Conservation (phyloP, 2,888 invertebrate genomes). For the Ormyrus pomaceus region DNA sequence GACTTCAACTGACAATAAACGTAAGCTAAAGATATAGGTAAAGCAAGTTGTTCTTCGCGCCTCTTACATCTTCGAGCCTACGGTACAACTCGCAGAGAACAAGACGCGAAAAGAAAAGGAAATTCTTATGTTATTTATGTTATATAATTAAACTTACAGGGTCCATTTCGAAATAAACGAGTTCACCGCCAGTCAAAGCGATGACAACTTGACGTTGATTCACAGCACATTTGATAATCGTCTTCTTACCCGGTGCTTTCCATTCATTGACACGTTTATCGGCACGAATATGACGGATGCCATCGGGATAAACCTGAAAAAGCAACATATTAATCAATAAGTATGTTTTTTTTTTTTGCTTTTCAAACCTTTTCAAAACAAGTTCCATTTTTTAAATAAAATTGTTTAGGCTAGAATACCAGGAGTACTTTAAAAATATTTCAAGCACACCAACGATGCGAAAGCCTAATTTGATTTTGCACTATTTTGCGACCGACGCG, state of each 20-base stretch:
- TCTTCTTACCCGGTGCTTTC: slow-evolving; percentile 98
- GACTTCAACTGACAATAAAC: slow-evolving; percentile 41
- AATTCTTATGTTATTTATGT: slow-evolving; percentile 14
- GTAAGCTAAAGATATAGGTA: slow-evolving; percentile 40
- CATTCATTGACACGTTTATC: slow-evolving; percentile 99
- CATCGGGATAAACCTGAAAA: slow-evolving; percentile 95
- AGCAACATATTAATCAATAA: slow-evolving; percentile 16
- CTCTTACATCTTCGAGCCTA: slow-evolving; percentile 68
- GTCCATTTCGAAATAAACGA: slow-evolving; percentile 99
- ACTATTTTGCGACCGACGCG: slow-evolving; percentile 73
- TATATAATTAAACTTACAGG: slow-evolving; percentile 83
- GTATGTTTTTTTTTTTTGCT: neutral
- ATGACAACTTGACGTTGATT: slow-evolving; percentile 99
- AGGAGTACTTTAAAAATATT: slow-evolving; percentile 64
- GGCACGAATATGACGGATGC: slow-evolving; percentile 97
- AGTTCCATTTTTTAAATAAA: slow-evolving; percentile 23
- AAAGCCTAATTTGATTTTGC: slow-evolving; percentile 68
- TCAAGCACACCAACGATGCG: slow-evolving; percentile 73
- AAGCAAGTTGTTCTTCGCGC: slow-evolving; percentile 66
- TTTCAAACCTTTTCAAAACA: slow-evolving; percentile 9
- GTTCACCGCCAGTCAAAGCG: slow-evolving; percentile 96
- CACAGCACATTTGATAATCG: slow-evolving; percentile 97
- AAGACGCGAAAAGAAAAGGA: slow-evolving; percentile 63
- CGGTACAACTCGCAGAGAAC: slow-evolving; percentile 68
- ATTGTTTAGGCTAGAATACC: slow-evolving; percentile 69